Conservation (phyloP, 92 coral and sea anemone genomes). For the Galaxea fascicularis region DNA sequence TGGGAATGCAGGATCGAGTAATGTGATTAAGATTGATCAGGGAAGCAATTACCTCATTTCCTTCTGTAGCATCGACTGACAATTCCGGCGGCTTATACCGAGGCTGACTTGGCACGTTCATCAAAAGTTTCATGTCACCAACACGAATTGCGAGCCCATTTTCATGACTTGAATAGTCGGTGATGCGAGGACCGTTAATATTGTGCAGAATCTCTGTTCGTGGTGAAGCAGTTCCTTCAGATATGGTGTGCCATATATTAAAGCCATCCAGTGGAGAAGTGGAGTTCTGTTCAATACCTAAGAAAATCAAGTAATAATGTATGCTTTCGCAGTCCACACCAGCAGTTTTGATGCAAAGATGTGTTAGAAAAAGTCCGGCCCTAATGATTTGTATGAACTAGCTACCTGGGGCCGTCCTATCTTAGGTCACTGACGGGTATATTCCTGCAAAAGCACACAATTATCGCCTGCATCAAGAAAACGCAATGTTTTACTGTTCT, state of each 20-base stretch:
- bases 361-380: no score
- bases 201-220: background rate
- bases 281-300: background rate
- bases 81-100: slow-evolving; percentile 51
- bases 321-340: no score
- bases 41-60: background rate
- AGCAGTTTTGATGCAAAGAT: no score
- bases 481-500: no score
- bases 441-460: no score
- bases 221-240: background rate
- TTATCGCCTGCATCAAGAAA: no score
- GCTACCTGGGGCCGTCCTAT: no score
- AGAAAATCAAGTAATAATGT: background rate
- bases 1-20: no score
- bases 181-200: background rate
- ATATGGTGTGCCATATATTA: background rate
- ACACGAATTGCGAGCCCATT: slow-evolving; percentile 42
- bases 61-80: background rate
- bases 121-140: slow-evolving; percentile 58
- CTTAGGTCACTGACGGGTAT: no score
- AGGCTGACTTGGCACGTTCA: slow-evolving; percentile 29
- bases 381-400: no score
- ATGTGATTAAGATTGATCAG: no score
- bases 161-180: background rate
- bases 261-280: slow-evolving; percentile 54